Evolutionary conservation across 2,797 vertebrate species (phyloP), one percentile per base, ranked within the genome.

Genomic region (Labeo calbasu): DNA sequence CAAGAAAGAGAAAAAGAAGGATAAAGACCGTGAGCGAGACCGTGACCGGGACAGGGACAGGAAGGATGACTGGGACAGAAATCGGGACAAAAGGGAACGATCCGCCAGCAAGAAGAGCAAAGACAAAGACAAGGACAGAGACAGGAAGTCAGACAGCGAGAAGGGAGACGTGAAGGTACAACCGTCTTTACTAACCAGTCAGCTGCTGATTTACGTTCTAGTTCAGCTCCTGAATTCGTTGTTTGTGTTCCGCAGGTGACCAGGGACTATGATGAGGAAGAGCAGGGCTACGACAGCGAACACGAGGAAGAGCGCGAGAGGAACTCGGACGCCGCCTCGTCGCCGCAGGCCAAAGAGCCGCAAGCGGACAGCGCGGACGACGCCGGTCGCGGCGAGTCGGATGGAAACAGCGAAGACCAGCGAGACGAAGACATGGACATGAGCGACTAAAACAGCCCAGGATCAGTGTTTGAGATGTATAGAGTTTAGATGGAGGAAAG

Each of bases 1-100:
- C 84, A 99, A 99, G 95, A 99, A 99, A 61, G 98, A 99, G 81
- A 99, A 99, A 89, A 99, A 99, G 95, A 99, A 99, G 90, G 98
- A 99, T 77, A 98, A 98, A 91, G 98, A 99, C 28, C 96, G 98
- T 40, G 98, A 99, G 82, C 96, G 97, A 88, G 98, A 98, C 32
- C 93, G 97, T 69, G 97, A 98, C 10, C 92, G 96, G 84, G 96
- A 96, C 43, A 93, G 94, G 90, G 96, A 96, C 43, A 93, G 94
- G 90, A 96, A 90, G 94, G 98, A 92, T 53, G 97, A 92, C 78
- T 85, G 93, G 46, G 97, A 97, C 85, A 94, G 96, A 57, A 95
- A 92, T 88, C 91, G 96, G 76, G 98, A 97, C 0, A 97, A 98
- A 91, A 92, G 96, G 81, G 98, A 99, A 84, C 90, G 96, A 5